phyloP scores from a whole-genome alignment of 2,797 vertebrate species.

The Heterohyrax brucei region DNA sequence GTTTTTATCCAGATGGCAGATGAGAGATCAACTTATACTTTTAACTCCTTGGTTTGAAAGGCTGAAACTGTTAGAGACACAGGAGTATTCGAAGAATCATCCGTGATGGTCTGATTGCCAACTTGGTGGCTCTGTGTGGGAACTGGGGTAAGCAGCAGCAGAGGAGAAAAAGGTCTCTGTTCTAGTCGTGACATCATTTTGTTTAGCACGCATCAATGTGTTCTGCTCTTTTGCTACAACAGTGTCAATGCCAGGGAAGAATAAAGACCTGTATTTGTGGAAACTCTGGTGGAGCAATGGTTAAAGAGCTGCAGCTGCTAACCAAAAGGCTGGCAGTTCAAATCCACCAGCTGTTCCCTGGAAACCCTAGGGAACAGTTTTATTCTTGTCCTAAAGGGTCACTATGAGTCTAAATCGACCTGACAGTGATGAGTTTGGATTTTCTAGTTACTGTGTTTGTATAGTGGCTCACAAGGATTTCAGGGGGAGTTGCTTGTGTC shows the following conservation, averaged over 20 bases:
- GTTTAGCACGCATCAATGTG: not conserved
- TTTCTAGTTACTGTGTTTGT: not conserved
- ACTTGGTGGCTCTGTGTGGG: not conserved
- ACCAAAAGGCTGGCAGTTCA: no score
- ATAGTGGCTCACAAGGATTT: slow-evolving; percentile 22
- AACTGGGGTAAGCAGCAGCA: not conserved
- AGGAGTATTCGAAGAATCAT: not conserved
- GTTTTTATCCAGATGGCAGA: slow-evolving; percentile 32
- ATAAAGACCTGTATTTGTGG: not conserved
- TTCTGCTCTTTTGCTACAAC: not conserved
- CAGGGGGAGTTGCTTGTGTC: not conserved
- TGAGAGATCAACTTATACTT: not conserved
- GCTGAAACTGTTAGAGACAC: slow-evolving; percentile 27
- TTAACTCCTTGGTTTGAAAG: not conserved
- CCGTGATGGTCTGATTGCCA: not conserved
- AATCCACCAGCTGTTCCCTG: no score
- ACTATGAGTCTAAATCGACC: no score
- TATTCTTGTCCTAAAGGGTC: no score
- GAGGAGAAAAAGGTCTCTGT: not conserved
- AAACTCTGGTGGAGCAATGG: no score
- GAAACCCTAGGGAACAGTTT: no score
- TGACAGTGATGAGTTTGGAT: no score
- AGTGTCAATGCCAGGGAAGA: slow-evolving; percentile 32
- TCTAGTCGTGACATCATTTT: not conserved
- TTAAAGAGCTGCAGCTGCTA: no score